phyloP scores from a whole-genome alignment of 2,113 vertebrate genomes.

The Anseranas semipalmata region DNA sequence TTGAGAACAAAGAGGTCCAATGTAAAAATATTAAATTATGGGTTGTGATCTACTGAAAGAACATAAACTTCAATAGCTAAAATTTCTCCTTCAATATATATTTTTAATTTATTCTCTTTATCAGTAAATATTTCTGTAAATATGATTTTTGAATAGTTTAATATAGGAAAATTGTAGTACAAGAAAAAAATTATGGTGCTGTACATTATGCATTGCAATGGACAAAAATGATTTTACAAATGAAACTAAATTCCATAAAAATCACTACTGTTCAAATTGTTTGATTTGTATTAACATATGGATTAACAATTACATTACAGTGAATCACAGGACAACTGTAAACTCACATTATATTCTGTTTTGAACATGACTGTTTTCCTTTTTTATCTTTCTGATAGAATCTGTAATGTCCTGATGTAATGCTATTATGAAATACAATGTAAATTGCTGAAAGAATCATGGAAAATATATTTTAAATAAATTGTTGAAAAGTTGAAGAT shows the following conservation, averaged over 20 bases:
- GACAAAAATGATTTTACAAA: neutral
- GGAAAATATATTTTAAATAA: neutral
- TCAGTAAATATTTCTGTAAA: neutral
- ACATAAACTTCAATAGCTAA: neutral
- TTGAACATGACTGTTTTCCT: neutral
- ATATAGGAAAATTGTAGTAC: neutral
- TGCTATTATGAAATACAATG: neutral
- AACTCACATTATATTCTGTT: neutral
- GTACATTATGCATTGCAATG: neutral
- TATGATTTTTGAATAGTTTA: neutral
- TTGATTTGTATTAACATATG: neutral
- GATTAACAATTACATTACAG: neutral
- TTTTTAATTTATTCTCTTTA: neutral
- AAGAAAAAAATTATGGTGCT: neutral
- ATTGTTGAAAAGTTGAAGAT: neutral
- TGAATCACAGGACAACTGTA: neutral
- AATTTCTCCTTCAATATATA: neutral
- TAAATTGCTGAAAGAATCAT: neutral
- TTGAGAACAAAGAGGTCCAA: neutral
- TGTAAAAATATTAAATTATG: neutral
- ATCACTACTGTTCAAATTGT: neutral
- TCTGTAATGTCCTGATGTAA: neutral
- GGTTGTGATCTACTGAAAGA: neutral
- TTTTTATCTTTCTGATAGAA: neutral
- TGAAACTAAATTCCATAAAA: neutral